These are phyloP conservation scores for Neosilurus mollespiculum DNA, from an alignment of 2,797 vertebrate genomes.

Conservation along the genomic window DNA sequence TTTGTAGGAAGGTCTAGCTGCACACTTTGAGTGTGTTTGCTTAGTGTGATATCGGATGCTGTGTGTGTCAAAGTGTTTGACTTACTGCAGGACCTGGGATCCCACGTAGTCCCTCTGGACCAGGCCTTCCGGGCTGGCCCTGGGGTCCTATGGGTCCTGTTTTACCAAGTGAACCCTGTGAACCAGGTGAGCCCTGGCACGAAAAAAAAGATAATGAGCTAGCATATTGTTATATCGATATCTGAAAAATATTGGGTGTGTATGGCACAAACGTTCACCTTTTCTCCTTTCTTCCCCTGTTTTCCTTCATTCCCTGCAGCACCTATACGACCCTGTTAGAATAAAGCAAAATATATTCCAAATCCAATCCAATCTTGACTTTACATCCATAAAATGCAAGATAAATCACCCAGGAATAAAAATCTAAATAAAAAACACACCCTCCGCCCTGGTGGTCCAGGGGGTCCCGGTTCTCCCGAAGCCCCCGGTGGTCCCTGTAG, in stretches of 20 bases:
- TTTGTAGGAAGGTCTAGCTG: conserved; percentile 6
- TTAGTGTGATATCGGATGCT: conserved; percentile 6
- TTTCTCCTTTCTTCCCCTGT: conserved; percentile 51
- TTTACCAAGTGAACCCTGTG: conserved; percentile 77
- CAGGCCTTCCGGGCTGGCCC: conserved; percentile 80
- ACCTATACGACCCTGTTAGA: conserved; percentile 46
- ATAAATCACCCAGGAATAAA: background rate
- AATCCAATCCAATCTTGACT: background rate
- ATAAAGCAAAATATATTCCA: background rate
- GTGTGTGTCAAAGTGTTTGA: conserved; percentile 43
- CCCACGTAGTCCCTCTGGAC: conserved; percentile 83
- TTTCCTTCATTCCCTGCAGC: conserved; percentile 50
- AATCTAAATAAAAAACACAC: conserved; percentile 68
- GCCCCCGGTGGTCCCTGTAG: conserved; percentile 83
- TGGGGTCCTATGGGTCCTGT: conserved; percentile 82
- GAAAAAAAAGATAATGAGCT: background rate
- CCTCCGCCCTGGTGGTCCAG: conserved; percentile 86
- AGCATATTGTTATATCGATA: too few species aligned
- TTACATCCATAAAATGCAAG: background rate
- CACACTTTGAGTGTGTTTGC: conserved; percentile 2
- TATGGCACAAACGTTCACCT: conserved; percentile 33
- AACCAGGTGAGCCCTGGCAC: conserved; percentile 77
- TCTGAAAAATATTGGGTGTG: too few species aligned
- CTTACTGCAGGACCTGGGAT: conserved; percentile 89
- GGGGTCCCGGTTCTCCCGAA: conserved; percentile 85